phyloP scores from a whole-genome alignment of 2,888 invertebrate species.

The Drosophila colorata region DNA sequence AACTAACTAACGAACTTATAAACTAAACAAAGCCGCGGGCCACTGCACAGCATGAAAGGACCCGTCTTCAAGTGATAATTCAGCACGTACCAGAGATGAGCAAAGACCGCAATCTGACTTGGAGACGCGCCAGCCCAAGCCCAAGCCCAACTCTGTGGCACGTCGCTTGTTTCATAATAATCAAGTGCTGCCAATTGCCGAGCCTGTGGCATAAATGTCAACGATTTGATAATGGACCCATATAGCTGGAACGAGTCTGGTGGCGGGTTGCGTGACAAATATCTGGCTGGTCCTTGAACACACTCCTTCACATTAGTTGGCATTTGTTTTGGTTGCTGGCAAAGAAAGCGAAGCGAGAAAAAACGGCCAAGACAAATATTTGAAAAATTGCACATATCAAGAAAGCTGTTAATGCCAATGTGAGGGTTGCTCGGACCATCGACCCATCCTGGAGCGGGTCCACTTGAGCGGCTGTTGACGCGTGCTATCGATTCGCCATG shows the following conservation, averaged over 20 bases:
- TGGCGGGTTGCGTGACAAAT: constrained; percentile 62
- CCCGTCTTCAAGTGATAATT: constrained; percentile 59
- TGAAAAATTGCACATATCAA: constrained; percentile 72
- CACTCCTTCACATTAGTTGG: constrained; percentile 59
- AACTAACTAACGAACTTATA: constrained; percentile 74
- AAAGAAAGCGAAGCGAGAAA: constrained; percentile 17
- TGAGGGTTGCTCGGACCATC: constrained; percentile 32
- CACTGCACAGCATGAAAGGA: constrained; percentile 39
- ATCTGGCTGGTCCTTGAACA: constrained; percentile 61
- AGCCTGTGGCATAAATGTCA: constrained; percentile 77
- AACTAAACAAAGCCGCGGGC: constrained; percentile 72
- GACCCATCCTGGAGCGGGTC: neutral
- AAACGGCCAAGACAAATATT: constrained; percentile 65
- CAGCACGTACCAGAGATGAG: constrained; percentile 62
- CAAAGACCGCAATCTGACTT: neutral
- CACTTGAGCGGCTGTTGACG: constrained; percentile 56
- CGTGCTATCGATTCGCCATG: constrained; percentile 64
- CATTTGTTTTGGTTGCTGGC: constrained; percentile 66
- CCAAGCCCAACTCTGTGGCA: constrained; percentile 36
- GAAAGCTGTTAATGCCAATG: constrained; percentile 65
- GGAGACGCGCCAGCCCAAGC: neutral
- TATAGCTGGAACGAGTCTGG: neutral
- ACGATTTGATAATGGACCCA: constrained; percentile 80
- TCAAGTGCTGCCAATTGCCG: constrained; percentile 68
- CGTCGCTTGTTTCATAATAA: constrained; percentile 73